A percentile compares a stretch with the other conserved stretches of the same genome.
Evolutionary conservation across 2,797 vertebrate species (phyloP).

Genomic region (Cuniculus paca): DNA sequence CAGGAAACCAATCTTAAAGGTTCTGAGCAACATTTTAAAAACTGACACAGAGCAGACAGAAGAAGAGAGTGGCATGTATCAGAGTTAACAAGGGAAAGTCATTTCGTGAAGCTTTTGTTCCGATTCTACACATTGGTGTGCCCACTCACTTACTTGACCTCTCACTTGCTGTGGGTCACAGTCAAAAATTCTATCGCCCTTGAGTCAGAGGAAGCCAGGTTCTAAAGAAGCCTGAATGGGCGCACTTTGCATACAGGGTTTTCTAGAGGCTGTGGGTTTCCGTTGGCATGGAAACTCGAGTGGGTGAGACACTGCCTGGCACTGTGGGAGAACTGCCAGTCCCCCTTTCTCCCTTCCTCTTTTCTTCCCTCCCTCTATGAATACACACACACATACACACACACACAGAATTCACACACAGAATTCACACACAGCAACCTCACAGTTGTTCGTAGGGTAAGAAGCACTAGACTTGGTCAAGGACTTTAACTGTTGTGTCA

Average conservation of each 20-base stretch:
- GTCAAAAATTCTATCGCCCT: not conserved
- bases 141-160: not conserved
- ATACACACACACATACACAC: not conserved
- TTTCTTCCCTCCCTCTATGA: not conserved
- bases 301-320: slow-evolving; percentile 11
- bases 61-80: not conserved
- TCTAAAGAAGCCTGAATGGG: not conserved
- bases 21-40: not conserved
- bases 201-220: slow-evolving; percentile 12
- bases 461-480: not conserved
- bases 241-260: not conserved
- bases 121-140: not conserved
- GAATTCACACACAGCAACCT: not conserved
- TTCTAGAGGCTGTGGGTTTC: slow-evolving; percentile 36
- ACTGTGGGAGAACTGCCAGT: not conserved
- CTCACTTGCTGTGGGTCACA: not conserved
- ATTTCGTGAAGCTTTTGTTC: not conserved
- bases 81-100: not conserved
- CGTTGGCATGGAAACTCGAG: slow-evolving; percentile 73
- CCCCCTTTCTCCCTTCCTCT: not conserved
- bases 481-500: not conserved
- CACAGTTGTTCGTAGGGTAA: not conserved
- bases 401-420: not conserved
- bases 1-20: not conserved
- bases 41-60: not conserved